Conservation (phyloP, 1,140 invertebrate genomes). For the Neotoxoptera formosana region DNA sequence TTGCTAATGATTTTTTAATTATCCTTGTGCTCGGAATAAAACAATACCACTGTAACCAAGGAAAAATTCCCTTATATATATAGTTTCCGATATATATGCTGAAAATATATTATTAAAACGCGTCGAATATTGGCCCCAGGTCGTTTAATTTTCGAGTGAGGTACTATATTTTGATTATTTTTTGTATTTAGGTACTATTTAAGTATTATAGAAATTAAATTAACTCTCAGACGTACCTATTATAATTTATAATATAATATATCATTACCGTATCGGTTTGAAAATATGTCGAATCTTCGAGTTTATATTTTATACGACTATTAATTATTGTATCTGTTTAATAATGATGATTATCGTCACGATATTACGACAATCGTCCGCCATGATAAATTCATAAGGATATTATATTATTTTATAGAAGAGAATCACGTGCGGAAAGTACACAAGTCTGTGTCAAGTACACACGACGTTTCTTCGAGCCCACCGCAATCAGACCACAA, state of each 20-base stretch:
- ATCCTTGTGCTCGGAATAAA: background rate
- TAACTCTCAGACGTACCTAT: background rate
- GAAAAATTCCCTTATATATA: background rate
- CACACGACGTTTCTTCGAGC: too few species aligned
- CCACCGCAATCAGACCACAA: background rate
- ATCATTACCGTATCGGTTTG: background rate
- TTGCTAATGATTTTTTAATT: slow-evolving; percentile 11
- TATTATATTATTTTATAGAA: background rate
- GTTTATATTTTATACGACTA: background rate
- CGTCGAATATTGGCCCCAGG: background rate
- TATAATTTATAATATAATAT: too few species aligned
- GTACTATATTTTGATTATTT: background rate
- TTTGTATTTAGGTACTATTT: too few species aligned
- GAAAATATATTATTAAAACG: background rate
- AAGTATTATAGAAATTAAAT: background rate
- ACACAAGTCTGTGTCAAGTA: background rate
- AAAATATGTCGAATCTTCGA: background rate
- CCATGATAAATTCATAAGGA: background rate
- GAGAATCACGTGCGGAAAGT: background rate
- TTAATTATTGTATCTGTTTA: background rate
- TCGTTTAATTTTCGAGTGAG: background rate
- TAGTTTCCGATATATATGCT: background rate
- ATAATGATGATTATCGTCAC: background rate
- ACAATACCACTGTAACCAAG: background rate
- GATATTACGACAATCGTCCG: background rate